These are phyloP conservation scores for Pyrgilauda ruficollis DNA, from an alignment of 2,113 vertebrate genomes.

Conservation along the genomic window DNA sequence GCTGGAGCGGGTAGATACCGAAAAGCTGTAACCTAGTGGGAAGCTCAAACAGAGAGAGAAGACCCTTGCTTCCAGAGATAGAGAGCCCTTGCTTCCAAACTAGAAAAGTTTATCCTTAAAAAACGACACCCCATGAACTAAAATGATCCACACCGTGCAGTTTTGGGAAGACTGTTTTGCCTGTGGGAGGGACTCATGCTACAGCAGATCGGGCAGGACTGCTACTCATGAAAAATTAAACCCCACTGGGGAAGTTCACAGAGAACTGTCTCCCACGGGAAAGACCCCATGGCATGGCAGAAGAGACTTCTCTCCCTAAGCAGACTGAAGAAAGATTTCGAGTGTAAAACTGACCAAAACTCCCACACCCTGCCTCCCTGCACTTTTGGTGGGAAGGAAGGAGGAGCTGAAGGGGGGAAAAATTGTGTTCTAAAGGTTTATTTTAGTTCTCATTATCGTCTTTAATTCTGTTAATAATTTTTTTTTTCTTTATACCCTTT, in stretches of 20 bases:
- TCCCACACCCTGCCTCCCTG: not conserved
- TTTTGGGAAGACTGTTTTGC: not conserved
- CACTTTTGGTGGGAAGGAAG: rapidly evolving
- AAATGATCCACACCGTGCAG: not conserved
- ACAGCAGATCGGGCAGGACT: not conserved
- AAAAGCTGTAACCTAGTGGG: not conserved
- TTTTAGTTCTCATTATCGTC: not conserved
- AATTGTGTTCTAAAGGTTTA: not conserved
- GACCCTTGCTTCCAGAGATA: not conserved
- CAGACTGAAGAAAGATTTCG: not conserved
- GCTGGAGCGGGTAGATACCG: rapidly evolving
- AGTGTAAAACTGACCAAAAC: not conserved
- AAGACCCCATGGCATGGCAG: not conserved
- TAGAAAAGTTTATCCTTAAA: not conserved
- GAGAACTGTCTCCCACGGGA: not conserved
- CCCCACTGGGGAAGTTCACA: not conserved
- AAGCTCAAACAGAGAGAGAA: not conserved
- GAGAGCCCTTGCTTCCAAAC: not conserved
- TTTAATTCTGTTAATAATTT: not conserved
- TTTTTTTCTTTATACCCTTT: not conserved
- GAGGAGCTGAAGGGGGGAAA: not conserved
- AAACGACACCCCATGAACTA: not conserved
- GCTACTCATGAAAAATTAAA: not conserved
- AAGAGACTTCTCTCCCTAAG: not conserved
- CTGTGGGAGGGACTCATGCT: rapidly evolving